Evolutionary conservation across 2,888 invertebrate genomes (phyloP).

Genomic region (Drosophila subsilvestris): DNA sequence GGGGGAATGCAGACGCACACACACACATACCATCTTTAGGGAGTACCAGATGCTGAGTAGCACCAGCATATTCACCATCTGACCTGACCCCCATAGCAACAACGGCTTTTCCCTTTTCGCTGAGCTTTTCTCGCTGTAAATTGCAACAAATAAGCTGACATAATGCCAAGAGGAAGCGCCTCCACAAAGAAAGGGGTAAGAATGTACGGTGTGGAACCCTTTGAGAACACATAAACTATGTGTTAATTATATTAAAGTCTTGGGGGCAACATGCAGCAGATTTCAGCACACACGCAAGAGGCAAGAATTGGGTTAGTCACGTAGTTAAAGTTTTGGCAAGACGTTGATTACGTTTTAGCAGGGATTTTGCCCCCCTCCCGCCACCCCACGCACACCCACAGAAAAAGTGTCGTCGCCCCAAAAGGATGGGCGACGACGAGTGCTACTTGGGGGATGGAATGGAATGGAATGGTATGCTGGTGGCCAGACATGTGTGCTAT

Average conservation of each 20-base stretch:
- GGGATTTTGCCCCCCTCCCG: conserved; percentile 48
- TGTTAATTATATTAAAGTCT: conserved; percentile 65
- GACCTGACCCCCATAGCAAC: conserved; percentile 36
- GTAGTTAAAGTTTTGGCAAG: conserved; percentile 58
- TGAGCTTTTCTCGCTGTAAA: conserved; percentile 18
- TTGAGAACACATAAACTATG: conserved; percentile 41
- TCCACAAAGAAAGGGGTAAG: not conserved
- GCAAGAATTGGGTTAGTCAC: conserved; percentile 71
- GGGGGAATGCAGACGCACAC: conserved; percentile 24
- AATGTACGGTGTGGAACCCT: not conserved
- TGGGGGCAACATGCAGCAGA: conserved; percentile 44
- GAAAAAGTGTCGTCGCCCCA: conserved; percentile 46
- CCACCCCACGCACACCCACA: not conserved
- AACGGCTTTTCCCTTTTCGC: conserved; percentile 26
- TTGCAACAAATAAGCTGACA: conserved; percentile 30
- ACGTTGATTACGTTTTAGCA: conserved; percentile 69
- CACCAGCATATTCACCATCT: conserved; percentile 27
- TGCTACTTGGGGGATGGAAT: not conserved
- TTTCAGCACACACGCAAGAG: conserved; percentile 16
- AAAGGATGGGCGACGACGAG: conserved; percentile 16
- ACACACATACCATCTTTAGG: conserved; percentile 10
- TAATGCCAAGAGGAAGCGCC: not conserved
- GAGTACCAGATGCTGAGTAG: conserved; percentile 38
- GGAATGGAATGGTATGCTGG: conserved; percentile 12
- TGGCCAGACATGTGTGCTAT: conserved; percentile 48